Conservation (phyloP, 2,113 vertebrate species). For the Petrocephalus zakoni region DNA sequence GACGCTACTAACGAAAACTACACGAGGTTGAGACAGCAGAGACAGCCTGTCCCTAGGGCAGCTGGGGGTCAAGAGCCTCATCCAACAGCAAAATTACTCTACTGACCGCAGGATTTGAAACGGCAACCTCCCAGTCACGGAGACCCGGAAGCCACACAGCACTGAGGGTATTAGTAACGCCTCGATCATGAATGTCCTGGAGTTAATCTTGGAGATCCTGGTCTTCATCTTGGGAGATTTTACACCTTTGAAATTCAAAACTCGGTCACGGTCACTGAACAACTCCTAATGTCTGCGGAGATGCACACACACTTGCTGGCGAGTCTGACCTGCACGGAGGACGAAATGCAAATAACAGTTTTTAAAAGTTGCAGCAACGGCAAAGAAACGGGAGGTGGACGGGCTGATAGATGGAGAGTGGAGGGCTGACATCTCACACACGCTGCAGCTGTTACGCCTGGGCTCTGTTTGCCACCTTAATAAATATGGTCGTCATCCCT, state of each 20-base stretch:
- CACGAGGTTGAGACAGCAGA: neutral
- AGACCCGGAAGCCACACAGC: neutral
- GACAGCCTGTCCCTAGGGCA: neutral
- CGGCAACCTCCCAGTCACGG: neutral
- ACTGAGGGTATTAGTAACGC: neutral
- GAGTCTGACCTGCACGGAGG: neutral
- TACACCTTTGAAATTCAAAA: neutral
- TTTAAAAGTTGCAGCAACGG: neutral
- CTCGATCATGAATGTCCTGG: neutral
- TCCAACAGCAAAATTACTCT: neutral
- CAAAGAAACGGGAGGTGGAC: neutral
- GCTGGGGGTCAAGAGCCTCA: neutral
- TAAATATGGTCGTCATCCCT: neutral
- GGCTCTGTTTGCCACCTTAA: neutral
- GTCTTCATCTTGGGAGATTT: neutral
- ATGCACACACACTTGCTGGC: neutral
- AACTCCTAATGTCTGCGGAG: neutral
- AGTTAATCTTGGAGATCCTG: neutral
- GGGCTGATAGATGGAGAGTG: neutral
- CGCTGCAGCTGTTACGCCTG: neutral
- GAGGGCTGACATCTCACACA: neutral
- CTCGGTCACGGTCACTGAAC: neutral
- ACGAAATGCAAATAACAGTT: neutral
- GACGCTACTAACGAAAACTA: neutral
- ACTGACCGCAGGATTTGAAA: neutral